Percentiles rank a stretch among this genome's conserved stretches.
phyloP scores from a whole-genome alignment of 2,797 vertebrate genomes.

The Manis crassicaudata region DNA sequence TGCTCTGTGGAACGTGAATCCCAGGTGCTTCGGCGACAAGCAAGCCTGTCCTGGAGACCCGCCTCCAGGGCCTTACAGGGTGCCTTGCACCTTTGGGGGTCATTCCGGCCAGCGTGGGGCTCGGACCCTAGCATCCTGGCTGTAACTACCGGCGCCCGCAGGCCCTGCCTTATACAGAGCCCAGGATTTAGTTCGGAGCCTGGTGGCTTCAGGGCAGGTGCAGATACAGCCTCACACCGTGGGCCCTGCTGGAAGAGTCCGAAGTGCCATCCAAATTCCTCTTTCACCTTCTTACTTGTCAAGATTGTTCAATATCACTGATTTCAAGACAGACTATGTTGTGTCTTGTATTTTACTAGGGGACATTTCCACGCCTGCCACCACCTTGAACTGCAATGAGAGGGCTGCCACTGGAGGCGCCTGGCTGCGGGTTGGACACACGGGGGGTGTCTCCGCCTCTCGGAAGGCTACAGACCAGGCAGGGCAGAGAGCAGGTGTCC shows the following conservation, averaged over 20 bases:
- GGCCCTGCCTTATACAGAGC: background rate
- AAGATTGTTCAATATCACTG: background rate
- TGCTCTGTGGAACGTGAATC: background rate
- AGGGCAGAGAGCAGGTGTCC: slow-evolving; percentile 68
- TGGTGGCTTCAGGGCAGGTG: background rate
- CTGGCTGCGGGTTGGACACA: too few relatives aligned
- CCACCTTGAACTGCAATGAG: background rate
- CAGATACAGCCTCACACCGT: background rate
- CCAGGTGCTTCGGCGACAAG: background rate
- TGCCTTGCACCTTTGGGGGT: background rate
- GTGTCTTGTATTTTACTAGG: background rate
- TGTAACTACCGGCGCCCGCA: too few relatives aligned
- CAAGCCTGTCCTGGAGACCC: background rate
- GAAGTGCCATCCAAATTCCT: background rate
- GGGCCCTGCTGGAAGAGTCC: background rate
- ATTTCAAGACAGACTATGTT: background rate
- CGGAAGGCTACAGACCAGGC: slow-evolving; percentile 66
- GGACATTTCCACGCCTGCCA: background rate
- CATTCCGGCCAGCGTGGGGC: background rate
- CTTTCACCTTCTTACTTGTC: background rate
- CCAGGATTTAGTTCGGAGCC: background rate
- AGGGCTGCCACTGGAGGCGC: background rate
- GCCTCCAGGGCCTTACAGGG: background rate
- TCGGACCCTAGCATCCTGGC: background rate
- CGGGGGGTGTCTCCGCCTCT: slow-evolving; percentile 49